Base-by-base conservation (phyloP, 2,113 vertebrate species). In the Hucho hucho region DNA sequence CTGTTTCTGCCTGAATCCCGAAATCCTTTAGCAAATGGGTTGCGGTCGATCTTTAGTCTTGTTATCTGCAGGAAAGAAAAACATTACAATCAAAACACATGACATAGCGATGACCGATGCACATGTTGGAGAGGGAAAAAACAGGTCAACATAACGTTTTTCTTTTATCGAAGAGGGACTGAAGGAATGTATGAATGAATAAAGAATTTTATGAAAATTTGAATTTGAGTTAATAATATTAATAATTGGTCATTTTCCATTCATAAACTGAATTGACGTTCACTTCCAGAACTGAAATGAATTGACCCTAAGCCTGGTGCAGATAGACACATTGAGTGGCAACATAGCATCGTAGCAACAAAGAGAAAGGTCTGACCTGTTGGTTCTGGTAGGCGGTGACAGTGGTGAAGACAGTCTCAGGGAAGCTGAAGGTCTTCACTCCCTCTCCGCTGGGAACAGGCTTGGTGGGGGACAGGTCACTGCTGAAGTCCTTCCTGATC, bases 301-400 rank as follows among this genome's bases (percentile, higher is more conserved):
- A 43, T 43, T 43, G 37, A 43, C 9, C 37, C 37, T 43, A 43
- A 12, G 37, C 37, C 37, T 43, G 37, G 37, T 43, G 37, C 2
- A 43, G 37, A 43, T 43, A 43, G 37, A 43, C 9, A 9, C 9
- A 43, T 43, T 43, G 37, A 43, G 37, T 43, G 37, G 37, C 37
- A 43, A 43, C 37, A 43, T 43, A 43, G 6, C 6, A 43, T 43
- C 6, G 37, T 43, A 11, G 6, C 37, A 43, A 43, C 37, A 43
- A 43, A 43, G 6, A 18, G 7, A 43, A 43, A 43, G 67, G 64
- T 26, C 88, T 81, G 90, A 98, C 98, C 97, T 99, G 98, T 72
- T 99, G 98, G 89, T 99, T 99, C 91, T 99, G 97, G 87, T 99
- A 99, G 74, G 98, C 97, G 1, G 98, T 99, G 84, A 99, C 98